phyloP scores from a whole-genome alignment of 2,888 invertebrate species.

The Caenorhabditis sp. region DNA sequence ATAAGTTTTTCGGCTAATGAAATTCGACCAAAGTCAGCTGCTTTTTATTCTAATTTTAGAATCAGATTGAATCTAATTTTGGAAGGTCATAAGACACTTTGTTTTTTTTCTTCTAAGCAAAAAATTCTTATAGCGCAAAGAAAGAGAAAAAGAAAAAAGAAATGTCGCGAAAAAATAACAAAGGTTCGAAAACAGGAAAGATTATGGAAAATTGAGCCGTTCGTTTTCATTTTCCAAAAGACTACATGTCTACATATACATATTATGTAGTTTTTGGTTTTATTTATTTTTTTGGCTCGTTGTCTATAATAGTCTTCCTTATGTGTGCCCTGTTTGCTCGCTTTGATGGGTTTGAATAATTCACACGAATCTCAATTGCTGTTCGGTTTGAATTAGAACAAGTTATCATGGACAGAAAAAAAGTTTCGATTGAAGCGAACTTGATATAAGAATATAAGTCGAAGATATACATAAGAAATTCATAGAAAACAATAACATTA shows the following conservation, averaged over 20 bases:
- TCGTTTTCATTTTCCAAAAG: neutral
- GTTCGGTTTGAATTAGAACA: neutral
- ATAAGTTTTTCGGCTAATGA: neutral
- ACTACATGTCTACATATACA: neutral
- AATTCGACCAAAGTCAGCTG: slow-evolving; percentile 3
- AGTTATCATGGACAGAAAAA: no score
- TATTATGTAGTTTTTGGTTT: neutral
- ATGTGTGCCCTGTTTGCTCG: neutral
- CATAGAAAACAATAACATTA: no score
- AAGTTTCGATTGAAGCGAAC: neutral
- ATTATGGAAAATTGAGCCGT: neutral
- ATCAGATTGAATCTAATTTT: slow-evolving; percentile 5
- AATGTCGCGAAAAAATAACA: neutral
- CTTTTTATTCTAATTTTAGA: slow-evolving; percentile 19
- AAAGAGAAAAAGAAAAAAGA: slow-evolving; percentile 8
- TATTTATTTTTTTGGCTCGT: no score
- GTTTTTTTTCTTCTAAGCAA: no score
- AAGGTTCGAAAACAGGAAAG: neutral
- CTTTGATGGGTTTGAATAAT: neutral
- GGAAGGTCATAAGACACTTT: no score
- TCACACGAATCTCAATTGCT: neutral
- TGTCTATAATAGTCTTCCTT: no score
- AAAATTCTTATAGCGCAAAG: no score
- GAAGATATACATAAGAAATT: no score
- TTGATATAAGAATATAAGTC: no score